Conservation (phyloP, 2,888 invertebrate species). For the Tenthredo notha region DNA sequence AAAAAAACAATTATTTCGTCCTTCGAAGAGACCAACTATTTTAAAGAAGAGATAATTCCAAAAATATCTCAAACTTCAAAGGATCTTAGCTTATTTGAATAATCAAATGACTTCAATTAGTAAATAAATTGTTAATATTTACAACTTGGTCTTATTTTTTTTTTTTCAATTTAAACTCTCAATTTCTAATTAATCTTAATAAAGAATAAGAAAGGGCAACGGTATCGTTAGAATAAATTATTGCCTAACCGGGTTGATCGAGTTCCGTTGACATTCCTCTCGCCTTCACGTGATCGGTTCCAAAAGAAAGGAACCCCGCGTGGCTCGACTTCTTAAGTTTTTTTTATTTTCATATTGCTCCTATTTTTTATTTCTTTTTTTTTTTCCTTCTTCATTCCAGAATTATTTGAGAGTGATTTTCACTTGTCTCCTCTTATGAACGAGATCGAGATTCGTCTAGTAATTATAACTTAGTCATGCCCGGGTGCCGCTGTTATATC, state of each 20-base stretch:
- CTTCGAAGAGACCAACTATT: background rate
- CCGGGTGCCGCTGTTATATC: conserved; percentile 45
- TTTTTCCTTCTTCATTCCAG: background rate
- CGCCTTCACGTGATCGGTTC: conserved; percentile 5
- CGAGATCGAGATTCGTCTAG: conserved; percentile 20
- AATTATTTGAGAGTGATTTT: conserved; percentile 31
- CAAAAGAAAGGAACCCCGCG: conserved; percentile 30
- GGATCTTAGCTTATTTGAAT: background rate
- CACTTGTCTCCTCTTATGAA: conserved; percentile 36
- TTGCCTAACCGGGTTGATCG: conserved; percentile 16
- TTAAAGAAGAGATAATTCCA: background rate
- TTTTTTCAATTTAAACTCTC: background rate
- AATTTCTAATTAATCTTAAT: background rate
- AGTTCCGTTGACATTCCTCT: conserved; percentile 42
- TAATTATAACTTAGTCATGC: conserved; percentile 44
- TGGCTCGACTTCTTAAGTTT: conserved; percentile 32
- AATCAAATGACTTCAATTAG: background rate
- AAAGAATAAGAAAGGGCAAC: conserved; percentile 14
- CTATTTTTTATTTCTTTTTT: background rate
- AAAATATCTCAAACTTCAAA: background rate
- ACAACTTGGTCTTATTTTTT: background rate
- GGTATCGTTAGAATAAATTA: conserved; percentile 33
- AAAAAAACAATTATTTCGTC: background rate
- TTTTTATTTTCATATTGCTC: background rate
- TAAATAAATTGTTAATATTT: background rate